Base-by-base conservation (phyloP, 2,113 vertebrate species). In the Toxotes chatareus region DNA sequence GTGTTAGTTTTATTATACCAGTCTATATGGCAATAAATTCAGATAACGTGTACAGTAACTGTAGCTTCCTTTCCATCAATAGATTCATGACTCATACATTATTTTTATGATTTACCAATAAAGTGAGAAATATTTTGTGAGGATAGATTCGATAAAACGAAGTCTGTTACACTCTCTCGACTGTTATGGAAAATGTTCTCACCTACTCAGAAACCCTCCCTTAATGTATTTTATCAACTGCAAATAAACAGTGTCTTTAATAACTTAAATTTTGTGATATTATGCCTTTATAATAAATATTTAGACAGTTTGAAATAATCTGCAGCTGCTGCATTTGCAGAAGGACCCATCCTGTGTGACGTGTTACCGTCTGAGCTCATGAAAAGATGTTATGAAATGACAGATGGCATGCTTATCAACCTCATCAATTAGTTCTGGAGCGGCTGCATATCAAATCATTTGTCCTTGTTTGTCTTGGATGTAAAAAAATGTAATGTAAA, bases 391-490 rank as follows among this genome's bases (percentile, higher is more conserved):
- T 78, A 57, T 61, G 62, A 79, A 68, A 81, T 70, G 75, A 81
- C 87, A 86, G 82, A 86, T 84, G 78, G 66, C 64, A 46, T 11
- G 62, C 62, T 80, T 75, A 53, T 73, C 74, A 79, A 63, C 64
- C 31, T 80, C 32, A 74, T 87, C 73, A 71, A 46, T 88, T 87
- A 79, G 44, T 72, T 73, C 61, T 79, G 70, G 76, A 75, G 72
- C 3, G 59, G 34, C 72, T 61, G 68, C 47, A 49, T 49, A 74
- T 82, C 38, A 10, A 82, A 86, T 73, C 27, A 9, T 36, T 65
- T 76, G 74, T 82, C 47, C 64, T 76, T 80, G 83, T 85, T 85
- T 86, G 66, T 82, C 19, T 87, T 67, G 77, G 79, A 83, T 76
- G 56, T 81, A 68, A 79, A 84, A 67, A 51, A 17, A 38, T 8